A percentile compares a stretch with the other conserved stretches of the same genome.
Evolutionary conservation across 2,797 vertebrate genomes (phyloP).

Genomic region (Danio choprae): DNA sequence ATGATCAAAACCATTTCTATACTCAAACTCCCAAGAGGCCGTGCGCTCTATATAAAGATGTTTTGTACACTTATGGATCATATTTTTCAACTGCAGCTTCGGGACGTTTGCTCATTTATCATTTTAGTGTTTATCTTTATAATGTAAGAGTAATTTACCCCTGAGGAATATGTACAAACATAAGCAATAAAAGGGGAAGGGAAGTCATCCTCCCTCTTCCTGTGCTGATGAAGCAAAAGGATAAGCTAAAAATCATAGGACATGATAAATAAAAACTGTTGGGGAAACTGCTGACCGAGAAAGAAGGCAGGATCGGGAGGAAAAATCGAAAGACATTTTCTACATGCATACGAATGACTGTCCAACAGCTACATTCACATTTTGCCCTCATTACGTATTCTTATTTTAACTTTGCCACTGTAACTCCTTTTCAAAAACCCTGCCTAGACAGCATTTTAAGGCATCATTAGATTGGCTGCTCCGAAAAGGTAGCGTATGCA

Average conservation of each 20-base stretch:
- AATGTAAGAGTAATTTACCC: slow-evolving; percentile 21
- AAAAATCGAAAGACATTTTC: slow-evolving; percentile 10
- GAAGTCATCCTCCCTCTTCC: slow-evolving; percentile 8
- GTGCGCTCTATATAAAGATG: not conserved
- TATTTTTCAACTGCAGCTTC: slow-evolving; percentile 5
- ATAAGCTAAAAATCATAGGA: not conserved
- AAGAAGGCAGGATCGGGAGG: slow-evolving; percentile 2
- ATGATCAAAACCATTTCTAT: not conserved
- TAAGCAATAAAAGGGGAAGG: slow-evolving; percentile 12
- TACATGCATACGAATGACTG: not conserved
- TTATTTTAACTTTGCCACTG: not conserved
- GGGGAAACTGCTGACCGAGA: slow-evolving; percentile 21
- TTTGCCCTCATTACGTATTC: not conserved
- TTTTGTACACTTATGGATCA: not conserved
- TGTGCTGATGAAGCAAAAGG: slow-evolving; percentile 29
- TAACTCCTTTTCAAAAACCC: not conserved
- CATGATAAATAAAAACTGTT: slow-evolving; percentile 2
- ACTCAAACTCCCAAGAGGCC: not conserved
- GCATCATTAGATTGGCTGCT: not conserved
- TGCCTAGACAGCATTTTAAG: not conserved
- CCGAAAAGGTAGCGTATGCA: not conserved
- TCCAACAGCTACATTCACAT: not conserved
- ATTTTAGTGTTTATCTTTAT: slow-evolving; percentile 30
- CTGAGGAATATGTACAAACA: slow-evolving; percentile 8
- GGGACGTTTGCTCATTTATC: slow-evolving; percentile 17